A percentile compares a stretch with the other conserved stretches of the same genome.
phyloP scores from a whole-genome alignment of 53 echinoderm and acorn worm genomes.

The Astropecten irregularis region DNA sequence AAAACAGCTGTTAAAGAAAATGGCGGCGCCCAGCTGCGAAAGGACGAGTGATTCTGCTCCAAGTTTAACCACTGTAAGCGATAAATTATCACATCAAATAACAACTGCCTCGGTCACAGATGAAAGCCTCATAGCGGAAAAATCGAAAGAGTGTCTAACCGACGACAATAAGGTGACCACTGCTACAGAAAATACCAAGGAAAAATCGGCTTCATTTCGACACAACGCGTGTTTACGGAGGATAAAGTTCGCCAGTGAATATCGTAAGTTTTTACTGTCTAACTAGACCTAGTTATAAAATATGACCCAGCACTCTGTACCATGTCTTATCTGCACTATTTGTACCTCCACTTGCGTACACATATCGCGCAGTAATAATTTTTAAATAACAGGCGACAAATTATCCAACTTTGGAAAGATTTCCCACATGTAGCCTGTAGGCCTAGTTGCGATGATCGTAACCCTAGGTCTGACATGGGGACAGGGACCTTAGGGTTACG shows the following conservation, averaged over 20 bases:
- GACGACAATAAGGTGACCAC: background rate
- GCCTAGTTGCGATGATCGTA: no score
- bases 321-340: no score
- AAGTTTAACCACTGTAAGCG: background rate
- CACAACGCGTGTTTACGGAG: slow-evolving; percentile 43
- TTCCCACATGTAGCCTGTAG: no score
- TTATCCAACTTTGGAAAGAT: no score
- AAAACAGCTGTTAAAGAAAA: background rate
- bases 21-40: slow-evolving; percentile 17
- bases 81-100: background rate
- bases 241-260: slow-evolving; percentile 42
- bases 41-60: background rate
- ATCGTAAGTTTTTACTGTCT: background rate
- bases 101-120: background rate
- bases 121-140: background rate
- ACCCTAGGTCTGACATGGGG: no score
- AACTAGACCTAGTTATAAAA: background rate
- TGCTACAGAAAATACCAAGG: background rate
- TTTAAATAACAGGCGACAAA: no score
- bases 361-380: no score
- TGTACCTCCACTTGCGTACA: no score
- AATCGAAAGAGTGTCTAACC: background rate
- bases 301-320: no score
- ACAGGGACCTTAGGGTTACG: no score
- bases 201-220: slow-evolving; percentile 12